Evolutionary conservation across 2,113 vertebrate genomes (phyloP), one percentile per base, ranked within the genome.

Genomic region (Rhea americana): DNA sequence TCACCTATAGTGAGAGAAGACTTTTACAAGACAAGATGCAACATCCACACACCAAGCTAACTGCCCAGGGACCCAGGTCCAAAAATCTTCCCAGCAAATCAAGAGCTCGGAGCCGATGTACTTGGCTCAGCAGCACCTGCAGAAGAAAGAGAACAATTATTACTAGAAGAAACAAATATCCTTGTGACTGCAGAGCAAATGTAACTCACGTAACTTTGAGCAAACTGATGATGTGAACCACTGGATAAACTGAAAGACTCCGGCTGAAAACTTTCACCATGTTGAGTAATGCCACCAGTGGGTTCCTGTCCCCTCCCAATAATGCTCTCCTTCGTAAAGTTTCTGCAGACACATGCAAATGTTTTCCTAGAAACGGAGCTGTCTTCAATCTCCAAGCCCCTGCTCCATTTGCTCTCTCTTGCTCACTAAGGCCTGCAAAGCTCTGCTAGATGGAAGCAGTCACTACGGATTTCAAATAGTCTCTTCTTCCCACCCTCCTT

Each of bases 111-210:
- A 99, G 97, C 30, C 99, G 98, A 94, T 99, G 99, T 63, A 99
- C 99, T 92, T 99, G 99, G 96, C 99, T 99, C 50, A 99, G 97
- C 95, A 99, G 98, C 79, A 99, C 99, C 99, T 99, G 97, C n/a
- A 82, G 96, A 97, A 83, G 91, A 41, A 18, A 86, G 55, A 30
- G 35, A 45, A 6, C 1, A 2, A 32, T 50, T 16, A 81, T 1
- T 13, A 56, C 3, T 2, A 3, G 20, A 18, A 7, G 22, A 11
- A 59, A 11, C 26, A 19, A 18, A 35, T 7, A 20, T 1, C 41
- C 48, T 39, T 4, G 32, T 1, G 21, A 7, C n/a, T 16, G 58
- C 75, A 39, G 53, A n/a, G 68, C 20, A 30, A 15, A 2, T 0
- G 0, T 1, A 21, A 5, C 0, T 4, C 9, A 5, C 0, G 1